Base-by-base conservation (phyloP, 2,888 invertebrate species). In the Cheilosia soror region DNA sequence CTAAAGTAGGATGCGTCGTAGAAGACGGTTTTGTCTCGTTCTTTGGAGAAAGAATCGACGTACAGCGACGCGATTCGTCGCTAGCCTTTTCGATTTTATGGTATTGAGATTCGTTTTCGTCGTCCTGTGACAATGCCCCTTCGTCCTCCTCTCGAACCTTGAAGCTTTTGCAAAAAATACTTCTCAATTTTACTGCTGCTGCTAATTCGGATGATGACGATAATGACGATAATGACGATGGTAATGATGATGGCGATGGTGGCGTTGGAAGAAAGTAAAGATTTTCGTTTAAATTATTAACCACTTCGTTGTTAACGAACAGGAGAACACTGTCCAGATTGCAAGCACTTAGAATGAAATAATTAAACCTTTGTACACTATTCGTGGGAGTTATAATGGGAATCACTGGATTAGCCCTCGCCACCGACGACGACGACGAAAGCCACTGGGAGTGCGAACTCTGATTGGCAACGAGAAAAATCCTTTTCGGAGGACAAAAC, bases 301-400 rank as follows among this genome's bases (percentile, higher is more conserved):
- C 79, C 83, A 88, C 73, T 87, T 88, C 88, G 87, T 88, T 88
- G 85, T 88, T 84, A 82, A 86, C 75, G 68, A 85, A 75, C 57
- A 83, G 55, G 55, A 86, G 80, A 29, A 87, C 83, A 86, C 80
- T 77, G 47, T 29, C 73, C 3, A 78, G 60, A 76, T 76, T 68
- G 51, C 66, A 73, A 66, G 65, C 87, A 75, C 72, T 87, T 37
- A 87, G 29, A 27, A 82, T 81, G 27, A 87, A 66, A 83, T 85
- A 87, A 65, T 88, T 87, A 33, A 71, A 79, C 40, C 81, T 85
- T 47, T 78, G 84, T 57, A 78, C 82, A 83, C 81, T 84, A 63
- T 84, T 81, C 66, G 87, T 53, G 75, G 83, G 57, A 78, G 63
- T 33, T 71, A 53, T 51, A 51, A 57, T 47, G 49, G 76, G 37